Base-by-base conservation (phyloP, 2,113 vertebrate genomes). In the Malurus melanocephalus region DNA sequence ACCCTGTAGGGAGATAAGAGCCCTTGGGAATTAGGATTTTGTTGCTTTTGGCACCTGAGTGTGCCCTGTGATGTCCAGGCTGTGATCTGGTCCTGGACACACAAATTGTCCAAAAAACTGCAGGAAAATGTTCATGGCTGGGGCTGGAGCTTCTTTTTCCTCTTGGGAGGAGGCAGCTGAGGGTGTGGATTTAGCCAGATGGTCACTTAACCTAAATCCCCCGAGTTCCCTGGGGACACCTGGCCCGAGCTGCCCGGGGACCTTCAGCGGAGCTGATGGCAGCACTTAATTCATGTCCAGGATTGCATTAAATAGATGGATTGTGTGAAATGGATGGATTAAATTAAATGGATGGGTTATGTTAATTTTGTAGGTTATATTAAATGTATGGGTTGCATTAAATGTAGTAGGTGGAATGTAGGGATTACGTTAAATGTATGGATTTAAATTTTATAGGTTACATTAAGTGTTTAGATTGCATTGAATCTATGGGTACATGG, bases 41-140 rank as follows among this genome's bases (percentile, higher is more conserved):
- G 45, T 11, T 46, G 10, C 20, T 46, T 21, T 46, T 21, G 45
- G 45, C 20, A 38, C 38, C 38, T 38, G 38, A 10, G 38, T 40
- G 35, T 35, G 35, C 35, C 35, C 35, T 35, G 17, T 0, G 27
- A 35, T 21, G 12, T 35, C 23, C 28, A 11, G 45, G 13, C 42
- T 49, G 32, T 13, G 56, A 17, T 23, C 38, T 11, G 38, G 11
- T 11, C 38, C 38, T 38, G 38, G 38, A 38, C 38, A 38, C 38
- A 38, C 38, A 38, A 10, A 38, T 38, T 38, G 38, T 38, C 38
- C 10, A 38, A 38, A 11, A 38, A 38, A 38, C 38, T 11, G 30
- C 53, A 27, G 43, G 8, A 1, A 7, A 7, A 7, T 0, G 4
- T 4, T 52, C 4, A 7, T 10, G 38, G 3, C 4, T 28, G 32